Conservation (phyloP, 2,113 vertebrate genomes). For the Tetrao urogallus region DNA sequence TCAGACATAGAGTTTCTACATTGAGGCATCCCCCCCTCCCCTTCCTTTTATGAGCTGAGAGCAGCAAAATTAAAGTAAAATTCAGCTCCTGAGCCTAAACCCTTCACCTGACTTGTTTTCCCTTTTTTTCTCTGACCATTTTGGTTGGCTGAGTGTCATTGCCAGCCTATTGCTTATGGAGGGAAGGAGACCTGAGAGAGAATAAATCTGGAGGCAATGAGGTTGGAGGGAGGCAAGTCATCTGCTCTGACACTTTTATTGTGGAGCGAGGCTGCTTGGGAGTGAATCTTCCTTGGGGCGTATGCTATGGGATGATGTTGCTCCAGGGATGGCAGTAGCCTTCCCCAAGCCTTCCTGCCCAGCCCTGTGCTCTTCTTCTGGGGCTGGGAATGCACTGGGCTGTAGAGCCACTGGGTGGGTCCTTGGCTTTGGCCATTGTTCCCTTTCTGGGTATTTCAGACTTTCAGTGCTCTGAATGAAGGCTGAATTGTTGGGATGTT, state of each 20-base stretch:
- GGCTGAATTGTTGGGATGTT: neutral
- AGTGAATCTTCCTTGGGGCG: conserved; percentile 33
- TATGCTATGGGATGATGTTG: conserved; percentile 51
- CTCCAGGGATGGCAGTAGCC: conserved; percentile 20
- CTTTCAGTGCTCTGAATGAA: neutral
- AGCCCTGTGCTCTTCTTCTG: neutral
- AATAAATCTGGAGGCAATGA: conserved; percentile 48
- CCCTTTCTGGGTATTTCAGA: neutral
- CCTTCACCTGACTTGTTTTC: neutral
- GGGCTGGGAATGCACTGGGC: neutral
- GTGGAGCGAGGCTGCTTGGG: conserved; percentile 41
- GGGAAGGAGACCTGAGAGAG: conserved; percentile 32
- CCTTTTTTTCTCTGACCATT: neutral
- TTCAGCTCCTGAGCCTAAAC: neutral
- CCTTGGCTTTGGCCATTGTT: neutral
- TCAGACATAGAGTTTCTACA: neutral
- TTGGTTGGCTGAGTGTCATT: conserved; percentile 4
- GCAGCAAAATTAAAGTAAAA: neutral
- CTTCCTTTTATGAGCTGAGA: neutral
- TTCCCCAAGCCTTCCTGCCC: neutral
- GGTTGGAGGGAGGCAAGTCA: neutral
- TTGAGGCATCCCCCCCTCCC: neutral
- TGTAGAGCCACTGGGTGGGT: neutral
- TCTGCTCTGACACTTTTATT: conserved; percentile 54
- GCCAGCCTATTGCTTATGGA: neutral